Percentiles rank a stretch among this genome's conserved stretches.
Evolutionary conservation across 2,888 invertebrate species (phyloP).

Genomic region (Drosophila imparisetae): DNA sequence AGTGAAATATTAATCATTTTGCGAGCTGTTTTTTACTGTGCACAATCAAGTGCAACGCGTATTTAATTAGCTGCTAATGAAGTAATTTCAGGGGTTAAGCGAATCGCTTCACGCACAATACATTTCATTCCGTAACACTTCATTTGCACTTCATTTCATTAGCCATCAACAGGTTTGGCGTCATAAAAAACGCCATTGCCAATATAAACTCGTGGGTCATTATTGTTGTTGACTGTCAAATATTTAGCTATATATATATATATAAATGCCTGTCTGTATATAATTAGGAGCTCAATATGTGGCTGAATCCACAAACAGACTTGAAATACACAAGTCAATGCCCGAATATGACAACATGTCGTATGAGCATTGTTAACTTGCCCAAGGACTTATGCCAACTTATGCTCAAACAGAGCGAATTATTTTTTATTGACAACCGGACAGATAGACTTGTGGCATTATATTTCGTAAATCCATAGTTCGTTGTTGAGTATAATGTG

Average conservation of each 20-base stretch:
- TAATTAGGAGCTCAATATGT: too few species aligned
- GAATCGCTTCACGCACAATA: conserved; percentile 34
- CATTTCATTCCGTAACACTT: conserved; percentile 11
- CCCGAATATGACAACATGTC: conserved; percentile 40
- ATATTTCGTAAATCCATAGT: not conserved
- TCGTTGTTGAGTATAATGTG: not conserved
- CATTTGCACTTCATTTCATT: conserved; percentile 27
- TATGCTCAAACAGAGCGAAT: conserved; percentile 24
- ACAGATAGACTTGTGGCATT: conserved; percentile 10
- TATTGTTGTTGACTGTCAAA: not conserved
- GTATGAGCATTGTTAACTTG: conserved; percentile 39
- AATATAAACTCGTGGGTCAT: not conserved
- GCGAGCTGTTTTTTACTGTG: not conserved
- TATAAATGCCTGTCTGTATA: too few species aligned
- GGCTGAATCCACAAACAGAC: not conserved
- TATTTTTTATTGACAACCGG: conserved; percentile 52
- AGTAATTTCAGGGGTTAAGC: conserved; percentile 52
- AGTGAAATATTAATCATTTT: conserved; percentile 60
- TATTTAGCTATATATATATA: not conserved
- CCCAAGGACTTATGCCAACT: conserved; percentile 26
- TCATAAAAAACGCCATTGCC: not conserved
- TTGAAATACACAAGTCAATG: conserved; percentile 41
- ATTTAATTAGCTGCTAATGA: conserved; percentile 67
- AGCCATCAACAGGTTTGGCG: conserved; percentile 61
- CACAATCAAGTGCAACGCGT: conserved; percentile 19